A percentile compares a stretch with the other conserved stretches of the same genome.
Conservation (phyloP, 1,140 invertebrate genomes). For the Helicoverpa zea region DNA sequence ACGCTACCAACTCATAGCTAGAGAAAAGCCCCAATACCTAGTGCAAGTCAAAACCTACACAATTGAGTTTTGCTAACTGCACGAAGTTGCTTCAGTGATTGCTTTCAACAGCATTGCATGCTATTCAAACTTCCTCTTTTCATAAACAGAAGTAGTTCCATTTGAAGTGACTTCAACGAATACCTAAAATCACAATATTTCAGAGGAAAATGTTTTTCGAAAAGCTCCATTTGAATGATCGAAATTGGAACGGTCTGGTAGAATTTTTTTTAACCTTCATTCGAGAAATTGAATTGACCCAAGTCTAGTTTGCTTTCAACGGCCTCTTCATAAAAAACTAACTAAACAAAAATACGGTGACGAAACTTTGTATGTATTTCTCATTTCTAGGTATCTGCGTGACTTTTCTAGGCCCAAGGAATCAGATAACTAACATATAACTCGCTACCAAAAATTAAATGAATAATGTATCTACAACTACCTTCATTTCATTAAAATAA, state of each 20-base stretch:
- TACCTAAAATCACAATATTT: slow-evolving; percentile 28
- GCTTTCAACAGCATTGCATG: background rate
- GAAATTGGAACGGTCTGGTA: background rate
- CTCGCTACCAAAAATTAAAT: too few species aligned
- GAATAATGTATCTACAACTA: too few species aligned
- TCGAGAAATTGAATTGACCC: slow-evolving; percentile 30
- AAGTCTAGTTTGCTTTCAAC: background rate
- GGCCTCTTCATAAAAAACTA: slow-evolving; percentile 2
- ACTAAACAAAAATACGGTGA: slow-evolving; percentile 19
- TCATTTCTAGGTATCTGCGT: background rate
- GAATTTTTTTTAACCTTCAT: slow-evolving; percentile 25
- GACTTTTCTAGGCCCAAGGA: too few species aligned
- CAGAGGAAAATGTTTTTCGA: background rate
- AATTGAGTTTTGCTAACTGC: background rate
- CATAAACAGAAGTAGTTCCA: background rate
- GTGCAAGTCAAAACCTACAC: background rate
- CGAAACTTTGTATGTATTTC: background rate
- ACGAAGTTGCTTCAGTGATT: background rate
- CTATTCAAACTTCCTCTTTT: slow-evolving; percentile 8
- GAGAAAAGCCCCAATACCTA: background rate
- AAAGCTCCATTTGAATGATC: slow-evolving; percentile 11
- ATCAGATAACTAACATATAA: too few species aligned
- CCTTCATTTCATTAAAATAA: too few species aligned
- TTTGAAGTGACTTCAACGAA: background rate
- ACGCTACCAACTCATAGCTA: too few species aligned